A percentile compares a stretch with the other conserved stretches of the same genome.
Conservation (phyloP, 2,797 vertebrate species). For the Anolis apletophallus region DNA sequence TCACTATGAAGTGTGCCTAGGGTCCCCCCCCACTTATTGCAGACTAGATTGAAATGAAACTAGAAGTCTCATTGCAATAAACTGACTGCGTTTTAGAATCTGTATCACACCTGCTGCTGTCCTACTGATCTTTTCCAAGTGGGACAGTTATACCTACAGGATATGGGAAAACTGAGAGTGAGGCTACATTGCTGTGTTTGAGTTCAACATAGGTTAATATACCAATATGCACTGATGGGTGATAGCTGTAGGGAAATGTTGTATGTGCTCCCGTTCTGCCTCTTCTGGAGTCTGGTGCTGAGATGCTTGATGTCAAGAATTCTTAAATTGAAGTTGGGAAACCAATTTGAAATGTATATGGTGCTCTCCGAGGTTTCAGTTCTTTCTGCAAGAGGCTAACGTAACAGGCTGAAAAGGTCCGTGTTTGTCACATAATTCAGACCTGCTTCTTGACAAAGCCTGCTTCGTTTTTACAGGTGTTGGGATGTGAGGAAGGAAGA, state of each 20-base stretch:
- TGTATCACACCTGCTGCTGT: constrained; percentile 43
- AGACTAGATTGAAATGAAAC: not conserved
- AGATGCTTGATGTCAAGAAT: constrained; percentile 62
- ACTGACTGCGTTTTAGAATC: constrained; percentile 35
- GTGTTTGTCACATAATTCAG: constrained; percentile 17
- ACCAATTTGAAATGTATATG: constrained; percentile 49
- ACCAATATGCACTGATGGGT: constrained; percentile 67
- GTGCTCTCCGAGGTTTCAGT: constrained; percentile 40
- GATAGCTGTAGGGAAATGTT: constrained; percentile 66
- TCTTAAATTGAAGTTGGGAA: constrained; percentile 48
- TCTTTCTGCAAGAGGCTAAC: constrained; percentile 30
- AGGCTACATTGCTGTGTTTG: constrained; percentile 3
- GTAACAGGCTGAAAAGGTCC: constrained; percentile 7
- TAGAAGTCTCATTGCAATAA: constrained; percentile 5
- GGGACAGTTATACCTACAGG: constrained; percentile 38
- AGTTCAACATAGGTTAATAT: constrained; percentile 33
- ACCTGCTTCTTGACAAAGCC: constrained; percentile 24
- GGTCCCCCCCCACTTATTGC: not conserved
- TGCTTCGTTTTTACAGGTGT: constrained; percentile 25
- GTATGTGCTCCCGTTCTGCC: constrained; percentile 72
- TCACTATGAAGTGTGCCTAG: not conserved
- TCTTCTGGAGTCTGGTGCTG: constrained; percentile 47
- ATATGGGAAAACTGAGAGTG: constrained; percentile 10
- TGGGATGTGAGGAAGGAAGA: constrained; percentile 12
- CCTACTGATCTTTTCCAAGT: constrained; percentile 25